Percentiles rank a stretch among this genome's conserved stretches.
phyloP scores from a whole-genome alignment of 2,797 vertebrate species.

The Tragelaphus eurycerus region DNA sequence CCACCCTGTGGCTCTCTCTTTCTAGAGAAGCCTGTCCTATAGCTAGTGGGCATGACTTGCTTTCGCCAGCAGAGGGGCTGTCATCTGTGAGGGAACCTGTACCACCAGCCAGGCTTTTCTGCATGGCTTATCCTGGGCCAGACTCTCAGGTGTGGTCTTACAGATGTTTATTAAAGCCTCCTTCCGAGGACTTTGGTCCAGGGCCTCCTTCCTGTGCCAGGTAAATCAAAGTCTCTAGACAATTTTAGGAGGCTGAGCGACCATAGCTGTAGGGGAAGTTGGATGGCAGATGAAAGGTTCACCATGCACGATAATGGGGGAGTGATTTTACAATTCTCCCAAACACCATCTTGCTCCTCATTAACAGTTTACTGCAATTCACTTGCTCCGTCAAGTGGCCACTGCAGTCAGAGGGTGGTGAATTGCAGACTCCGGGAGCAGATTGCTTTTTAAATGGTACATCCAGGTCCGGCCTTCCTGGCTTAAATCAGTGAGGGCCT shows the following conservation, averaged over 20 bases:
- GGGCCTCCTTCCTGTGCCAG: background rate
- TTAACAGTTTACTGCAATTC: constrained; percentile 39
- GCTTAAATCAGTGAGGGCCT: background rate
- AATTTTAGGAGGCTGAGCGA: background rate
- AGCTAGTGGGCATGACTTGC: background rate
- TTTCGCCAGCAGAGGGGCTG: background rate
- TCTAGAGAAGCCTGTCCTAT: background rate
- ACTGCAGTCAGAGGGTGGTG: background rate
- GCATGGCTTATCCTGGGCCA: background rate
- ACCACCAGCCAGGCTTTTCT: background rate
- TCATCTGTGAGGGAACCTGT: background rate
- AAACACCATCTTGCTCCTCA: background rate
- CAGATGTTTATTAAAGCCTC: background rate
- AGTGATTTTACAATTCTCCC: background rate
- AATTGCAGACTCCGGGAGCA: background rate
- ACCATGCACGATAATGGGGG: background rate
- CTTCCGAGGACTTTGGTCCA: background rate
- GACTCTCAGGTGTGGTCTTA: background rate
- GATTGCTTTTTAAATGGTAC: constrained; percentile 38
- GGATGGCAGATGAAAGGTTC: background rate
- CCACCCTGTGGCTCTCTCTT: background rate
- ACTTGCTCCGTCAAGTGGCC: constrained; percentile 48
- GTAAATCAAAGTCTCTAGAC: background rate
- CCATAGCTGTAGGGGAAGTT: background rate
- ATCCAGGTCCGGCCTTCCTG: background rate